Evolutionary conservation across 2,113 vertebrate genomes (phyloP).

Genomic region (Pterocles orientalis): DNA sequence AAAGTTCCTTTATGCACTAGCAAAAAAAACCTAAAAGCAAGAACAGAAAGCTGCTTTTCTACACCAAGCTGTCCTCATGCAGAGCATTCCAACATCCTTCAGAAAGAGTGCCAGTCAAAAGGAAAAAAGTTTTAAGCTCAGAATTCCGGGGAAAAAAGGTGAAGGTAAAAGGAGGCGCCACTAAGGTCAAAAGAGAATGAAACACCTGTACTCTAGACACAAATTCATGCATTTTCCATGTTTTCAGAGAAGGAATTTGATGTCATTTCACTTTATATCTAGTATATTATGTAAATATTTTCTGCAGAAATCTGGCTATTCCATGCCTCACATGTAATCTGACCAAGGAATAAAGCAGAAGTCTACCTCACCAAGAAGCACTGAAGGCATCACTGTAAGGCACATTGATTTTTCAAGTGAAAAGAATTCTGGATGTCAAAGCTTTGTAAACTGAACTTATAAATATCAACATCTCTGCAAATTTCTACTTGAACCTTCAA

Average conservation of each 20-base stretch:
- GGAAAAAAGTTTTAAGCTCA: not conserved
- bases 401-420: not conserved
- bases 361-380: not conserved
- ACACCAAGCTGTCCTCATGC: not conserved
- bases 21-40: not conserved
- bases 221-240: not conserved
- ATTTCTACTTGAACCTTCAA: not conserved
- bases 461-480: not conserved
- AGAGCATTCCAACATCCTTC: not conserved
- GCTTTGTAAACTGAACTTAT: not conserved
- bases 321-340: not conserved
- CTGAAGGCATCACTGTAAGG: not conserved
- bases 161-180: not conserved
- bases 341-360: not conserved
- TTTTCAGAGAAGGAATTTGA: not conserved
- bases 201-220: not conserved
- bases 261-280: not conserved
- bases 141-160: not conserved
- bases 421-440: not conserved
- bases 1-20: not conserved
- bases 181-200: not conserved
- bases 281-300: not conserved
- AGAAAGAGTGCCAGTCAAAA: not conserved
- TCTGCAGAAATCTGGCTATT: not conserved
- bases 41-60: not conserved